Percentiles rank a stretch among this genome's conserved stretches.
phyloP scores from a whole-genome alignment of 2,888 invertebrate genomes.

The Tuta absoluta region DNA sequence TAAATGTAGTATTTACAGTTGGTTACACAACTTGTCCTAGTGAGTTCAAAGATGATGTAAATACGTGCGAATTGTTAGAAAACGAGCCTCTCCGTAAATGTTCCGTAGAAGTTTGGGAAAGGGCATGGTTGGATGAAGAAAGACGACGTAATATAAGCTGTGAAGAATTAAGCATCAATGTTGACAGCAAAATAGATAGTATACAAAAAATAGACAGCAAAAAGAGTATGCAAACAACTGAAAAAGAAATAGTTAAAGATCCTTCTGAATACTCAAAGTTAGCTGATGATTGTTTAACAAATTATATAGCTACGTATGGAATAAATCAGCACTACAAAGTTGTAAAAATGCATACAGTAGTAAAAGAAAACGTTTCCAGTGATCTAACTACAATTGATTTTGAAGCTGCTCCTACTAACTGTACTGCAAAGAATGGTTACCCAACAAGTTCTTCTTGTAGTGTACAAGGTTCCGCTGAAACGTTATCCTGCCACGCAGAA shows the following conservation, averaged over 20 bases:
- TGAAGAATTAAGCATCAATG: conserved; percentile 36
- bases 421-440: conserved; percentile 45
- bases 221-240: conserved; percentile 14
- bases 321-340: conserved; percentile 35
- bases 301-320: conserved; percentile 39
- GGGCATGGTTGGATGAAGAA: conserved; percentile 80
- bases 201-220: conserved; percentile 16
- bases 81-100: conserved; percentile 55
- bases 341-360: conserved; percentile 54
- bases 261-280: conserved; percentile 40
- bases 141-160: conserved; percentile 63
- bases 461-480: background rate
- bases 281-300: conserved; percentile 44
- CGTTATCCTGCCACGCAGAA: background rate
- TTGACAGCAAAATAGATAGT: conserved; percentile 14
- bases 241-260: conserved; percentile 22
- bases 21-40: conserved; percentile 79
- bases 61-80: conserved; percentile 52
- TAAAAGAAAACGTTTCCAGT: conserved; percentile 68
- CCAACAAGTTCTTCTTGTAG: conserved; percentile 5
- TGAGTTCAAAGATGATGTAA: conserved; percentile 45
- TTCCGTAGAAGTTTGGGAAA: conserved; percentile 74
- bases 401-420: conserved; percentile 54
- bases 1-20: conserved; percentile 81
- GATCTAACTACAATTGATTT: conserved; percentile 54